phyloP scores from a whole-genome alignment of 2,888 invertebrate species.

The Pteria penguin region DNA sequence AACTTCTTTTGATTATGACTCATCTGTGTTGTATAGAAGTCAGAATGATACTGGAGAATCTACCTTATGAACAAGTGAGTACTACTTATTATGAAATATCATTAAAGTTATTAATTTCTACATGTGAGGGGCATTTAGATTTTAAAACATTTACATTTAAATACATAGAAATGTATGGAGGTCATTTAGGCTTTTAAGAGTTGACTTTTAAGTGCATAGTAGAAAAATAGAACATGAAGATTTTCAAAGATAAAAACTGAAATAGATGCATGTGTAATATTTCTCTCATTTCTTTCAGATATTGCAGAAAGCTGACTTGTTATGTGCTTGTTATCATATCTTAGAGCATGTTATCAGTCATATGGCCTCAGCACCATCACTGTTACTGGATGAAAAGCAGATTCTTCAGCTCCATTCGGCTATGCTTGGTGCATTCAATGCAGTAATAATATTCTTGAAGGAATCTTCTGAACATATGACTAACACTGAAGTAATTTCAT shows the following conservation, averaged over 20 bases:
- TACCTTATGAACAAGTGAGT: constrained; percentile 85
- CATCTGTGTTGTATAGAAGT: constrained; percentile 95
- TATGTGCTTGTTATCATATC: constrained; percentile 74
- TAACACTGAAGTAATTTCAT: too few relatives aligned
- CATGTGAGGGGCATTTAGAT: too few relatives aligned
- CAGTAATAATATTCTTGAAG: constrained; percentile 68
- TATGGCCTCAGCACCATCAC: constrained; percentile 69
- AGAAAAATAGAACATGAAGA: too few relatives aligned
- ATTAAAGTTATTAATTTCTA: too few relatives aligned
- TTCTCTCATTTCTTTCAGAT: constrained; percentile 49
- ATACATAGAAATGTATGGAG: too few relatives aligned
- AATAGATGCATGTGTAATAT: too few relatives aligned
- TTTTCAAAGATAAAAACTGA: too few relatives aligned
- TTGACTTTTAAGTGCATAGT: too few relatives aligned
- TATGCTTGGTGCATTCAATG: constrained; percentile 80
- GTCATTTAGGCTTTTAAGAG: too few relatives aligned
- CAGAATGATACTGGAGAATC: constrained; percentile 94
- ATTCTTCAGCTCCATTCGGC: constrained; percentile 94
- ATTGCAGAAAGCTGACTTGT: constrained; percentile 60
- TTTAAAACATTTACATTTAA: too few relatives aligned
- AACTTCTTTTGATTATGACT: constrained; percentile 89
- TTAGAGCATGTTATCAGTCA: constrained; percentile 76
- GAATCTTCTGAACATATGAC: constrained; percentile 45
- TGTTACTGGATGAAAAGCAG: constrained; percentile 82
- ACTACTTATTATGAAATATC: too few relatives aligned